Evolutionary conservation across 2,113 vertebrate species (phyloP).

Genomic region (Galeopterus variegatus): DNA sequence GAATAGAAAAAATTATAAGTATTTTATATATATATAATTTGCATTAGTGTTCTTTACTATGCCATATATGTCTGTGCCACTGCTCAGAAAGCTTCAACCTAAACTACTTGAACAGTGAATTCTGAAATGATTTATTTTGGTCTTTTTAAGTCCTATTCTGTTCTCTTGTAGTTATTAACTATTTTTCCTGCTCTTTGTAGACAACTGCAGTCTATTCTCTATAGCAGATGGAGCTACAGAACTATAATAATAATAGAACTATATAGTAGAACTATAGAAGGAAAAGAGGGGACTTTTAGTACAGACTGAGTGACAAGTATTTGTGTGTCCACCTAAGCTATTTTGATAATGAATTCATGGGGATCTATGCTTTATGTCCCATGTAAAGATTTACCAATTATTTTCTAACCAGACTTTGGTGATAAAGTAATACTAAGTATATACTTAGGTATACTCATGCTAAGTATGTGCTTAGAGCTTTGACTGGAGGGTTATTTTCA

Average conservation of each 20-base stretch:
- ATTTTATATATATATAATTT: constrained; percentile 2
- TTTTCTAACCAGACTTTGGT: constrained; percentile 54
- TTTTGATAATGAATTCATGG: constrained; percentile 51
- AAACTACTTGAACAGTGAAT: constrained; percentile 36
- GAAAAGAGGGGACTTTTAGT: constrained; percentile 32
- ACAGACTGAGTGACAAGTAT: constrained; percentile 14
- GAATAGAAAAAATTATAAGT: neutral
- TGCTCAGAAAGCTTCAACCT: constrained; percentile 53
- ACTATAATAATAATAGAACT: neutral
- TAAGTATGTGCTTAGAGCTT: neutral
- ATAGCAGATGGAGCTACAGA: neutral
- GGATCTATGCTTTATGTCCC: neutral
- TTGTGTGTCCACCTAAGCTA: neutral
- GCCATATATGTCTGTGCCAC: neutral
- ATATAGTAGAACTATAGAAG: neutral
- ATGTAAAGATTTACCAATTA: constrained; percentile 52
- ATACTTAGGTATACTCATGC: neutral
- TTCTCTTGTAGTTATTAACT: neutral
- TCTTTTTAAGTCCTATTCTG: neutral
- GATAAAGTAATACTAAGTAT: neutral
- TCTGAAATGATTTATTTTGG: constrained; percentile 35
- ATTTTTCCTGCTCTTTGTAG: constrained; percentile 41
- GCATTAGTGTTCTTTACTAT: neutral
- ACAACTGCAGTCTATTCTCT: neutral
- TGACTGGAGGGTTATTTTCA: neutral